A percentile compares a stretch with the other conserved stretches of the same genome.
phyloP scores from a whole-genome alignment of 2,888 invertebrate genomes.

The Amphiduros pacificus region DNA sequence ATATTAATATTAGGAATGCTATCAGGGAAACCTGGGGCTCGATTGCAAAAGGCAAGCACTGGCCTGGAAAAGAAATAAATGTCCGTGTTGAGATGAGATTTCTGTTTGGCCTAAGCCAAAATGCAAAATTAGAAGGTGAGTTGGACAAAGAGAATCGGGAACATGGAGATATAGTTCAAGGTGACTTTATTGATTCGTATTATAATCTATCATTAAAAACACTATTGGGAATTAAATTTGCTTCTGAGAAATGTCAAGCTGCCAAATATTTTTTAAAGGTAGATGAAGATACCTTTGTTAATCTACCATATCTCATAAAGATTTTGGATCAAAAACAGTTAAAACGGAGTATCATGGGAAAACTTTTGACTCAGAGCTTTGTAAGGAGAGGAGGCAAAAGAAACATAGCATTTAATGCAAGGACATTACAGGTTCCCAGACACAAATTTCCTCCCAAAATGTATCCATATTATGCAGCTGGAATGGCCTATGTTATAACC shows the following conservation, averaged over 20 bases:
- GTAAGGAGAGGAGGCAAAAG: slow-evolving; percentile 28
- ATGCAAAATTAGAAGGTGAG: slow-evolving; percentile 9
- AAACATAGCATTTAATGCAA: too few species aligned
- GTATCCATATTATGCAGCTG: slow-evolving; percentile 31
- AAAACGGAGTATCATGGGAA: slow-evolving; percentile 28
- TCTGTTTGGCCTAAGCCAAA: slow-evolving; percentile 27
- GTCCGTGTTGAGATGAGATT: slow-evolving; percentile 13
- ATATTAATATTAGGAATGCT: slow-evolving; percentile 58
- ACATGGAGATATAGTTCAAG: slow-evolving; percentile 29
- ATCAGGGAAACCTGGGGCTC: slow-evolving; percentile 48
- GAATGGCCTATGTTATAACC: slow-evolving; percentile 30
- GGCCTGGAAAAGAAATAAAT: slow-evolving; percentile 19
- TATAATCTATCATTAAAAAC: slow-evolving; percentile 33
- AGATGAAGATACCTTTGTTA: slow-evolving; percentile 35
- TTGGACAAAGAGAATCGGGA: slow-evolving; percentile 15
- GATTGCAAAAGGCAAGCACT: neutral
- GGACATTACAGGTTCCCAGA: too few species aligned
- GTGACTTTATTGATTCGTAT: slow-evolving; percentile 29
- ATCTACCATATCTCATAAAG: slow-evolving; percentile 25
- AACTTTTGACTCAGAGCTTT: slow-evolving; percentile 18
- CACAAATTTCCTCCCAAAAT: slow-evolving; percentile 23
- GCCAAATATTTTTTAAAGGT: slow-evolving; percentile 31
- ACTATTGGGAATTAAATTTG: slow-evolving; percentile 29
- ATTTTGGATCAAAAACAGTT: slow-evolving; percentile 10
- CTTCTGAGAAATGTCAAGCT: slow-evolving; percentile 22